Conservation (phyloP, 2,113 vertebrate genomes). For the Grammatotria lemairii region DNA sequence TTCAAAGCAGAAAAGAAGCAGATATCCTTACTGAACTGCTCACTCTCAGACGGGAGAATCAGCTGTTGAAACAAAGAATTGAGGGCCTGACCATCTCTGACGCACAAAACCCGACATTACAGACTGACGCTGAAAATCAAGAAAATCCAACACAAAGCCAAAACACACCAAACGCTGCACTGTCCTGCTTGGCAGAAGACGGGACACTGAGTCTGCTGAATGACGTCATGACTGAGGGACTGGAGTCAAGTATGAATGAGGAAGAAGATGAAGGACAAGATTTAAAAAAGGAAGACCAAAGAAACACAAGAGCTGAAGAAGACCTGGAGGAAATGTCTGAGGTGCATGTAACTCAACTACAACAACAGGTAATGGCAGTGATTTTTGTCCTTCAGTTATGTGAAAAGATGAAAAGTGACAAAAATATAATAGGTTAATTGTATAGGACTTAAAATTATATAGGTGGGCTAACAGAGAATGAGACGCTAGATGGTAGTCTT, state of each 20-base stretch:
- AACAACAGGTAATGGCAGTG: constrained; percentile 40
- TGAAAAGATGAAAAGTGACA: background rate
- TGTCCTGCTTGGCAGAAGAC: background rate
- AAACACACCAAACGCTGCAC: background rate
- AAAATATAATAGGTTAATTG: background rate
- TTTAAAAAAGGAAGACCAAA: background rate
- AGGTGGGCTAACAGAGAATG: background rate
- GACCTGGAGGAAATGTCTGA: background rate
- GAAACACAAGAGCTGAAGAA: background rate
- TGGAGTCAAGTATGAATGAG: background rate
- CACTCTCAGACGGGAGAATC: constrained; percentile 35
- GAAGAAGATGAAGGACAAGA: background rate
- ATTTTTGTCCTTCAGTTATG: background rate
- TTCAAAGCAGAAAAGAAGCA: background rate
- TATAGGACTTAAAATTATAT: background rate
- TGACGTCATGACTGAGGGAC: background rate
- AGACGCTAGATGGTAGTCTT: fast-evolving
- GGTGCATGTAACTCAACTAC: constrained; percentile 9
- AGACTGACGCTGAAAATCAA: background rate
- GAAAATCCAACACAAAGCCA: background rate
- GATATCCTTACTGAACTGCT: constrained; percentile 7
- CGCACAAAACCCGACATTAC: background rate
- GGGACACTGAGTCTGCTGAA: background rate
- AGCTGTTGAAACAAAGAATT: constrained; percentile 37
- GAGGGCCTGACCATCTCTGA: background rate